Conservation (phyloP, 2,113 vertebrate genomes). For the Syrmaticus mikado region DNA sequence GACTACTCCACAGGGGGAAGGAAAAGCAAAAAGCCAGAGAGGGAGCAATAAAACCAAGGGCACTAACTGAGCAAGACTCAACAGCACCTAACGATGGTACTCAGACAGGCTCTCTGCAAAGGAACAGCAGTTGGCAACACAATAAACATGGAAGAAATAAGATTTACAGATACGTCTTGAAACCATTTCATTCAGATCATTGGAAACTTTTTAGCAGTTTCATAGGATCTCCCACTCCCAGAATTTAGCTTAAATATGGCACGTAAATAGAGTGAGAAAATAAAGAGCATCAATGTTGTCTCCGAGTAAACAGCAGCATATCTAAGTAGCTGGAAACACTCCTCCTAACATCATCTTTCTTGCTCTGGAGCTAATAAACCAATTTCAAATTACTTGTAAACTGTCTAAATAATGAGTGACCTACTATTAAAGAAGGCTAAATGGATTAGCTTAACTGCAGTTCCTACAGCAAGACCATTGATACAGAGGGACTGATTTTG, state of each 20-base stretch:
- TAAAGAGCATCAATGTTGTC: background rate
- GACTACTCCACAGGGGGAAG: background rate
- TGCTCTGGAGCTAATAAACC: conserved; percentile 9
- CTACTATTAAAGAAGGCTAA: background rate
- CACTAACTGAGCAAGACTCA: background rate
- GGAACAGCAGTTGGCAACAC: background rate
- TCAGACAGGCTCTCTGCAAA: background rate
- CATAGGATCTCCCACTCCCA: background rate
- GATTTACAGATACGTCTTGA: background rate
- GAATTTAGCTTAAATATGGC: background rate
- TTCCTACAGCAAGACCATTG: background rate
- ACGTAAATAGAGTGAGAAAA: background rate
- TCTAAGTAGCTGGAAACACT: background rate
- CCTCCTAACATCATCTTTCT: background rate
- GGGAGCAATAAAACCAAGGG: background rate
- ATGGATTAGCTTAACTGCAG: conserved; percentile 11
- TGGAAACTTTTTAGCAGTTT: background rate
- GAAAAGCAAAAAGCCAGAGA: background rate
- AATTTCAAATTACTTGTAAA: background rate
- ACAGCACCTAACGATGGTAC: background rate
- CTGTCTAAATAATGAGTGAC: conserved; percentile 52
- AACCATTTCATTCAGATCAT: background rate
- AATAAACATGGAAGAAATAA: background rate
- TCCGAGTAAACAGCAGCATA: background rate
- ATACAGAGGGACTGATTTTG: background rate